These are phyloP conservation scores for Proteles cristata DNA, from an alignment of 2,113 vertebrate genomes.

Conservation along the genomic window DNA sequence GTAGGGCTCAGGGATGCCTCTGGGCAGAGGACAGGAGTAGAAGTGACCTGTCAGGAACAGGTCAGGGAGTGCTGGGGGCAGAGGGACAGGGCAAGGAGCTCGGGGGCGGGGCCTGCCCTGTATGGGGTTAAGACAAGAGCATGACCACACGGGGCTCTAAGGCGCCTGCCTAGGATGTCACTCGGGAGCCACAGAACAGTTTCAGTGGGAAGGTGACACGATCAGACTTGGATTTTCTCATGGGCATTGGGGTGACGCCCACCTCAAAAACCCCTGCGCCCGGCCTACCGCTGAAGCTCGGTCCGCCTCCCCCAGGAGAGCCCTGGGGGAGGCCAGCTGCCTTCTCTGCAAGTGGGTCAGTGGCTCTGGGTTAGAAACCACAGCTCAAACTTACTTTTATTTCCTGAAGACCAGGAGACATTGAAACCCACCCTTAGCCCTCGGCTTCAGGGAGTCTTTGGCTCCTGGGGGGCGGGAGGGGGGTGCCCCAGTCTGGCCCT, in stretches of 20 bases:
- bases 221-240: neutral
- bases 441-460: neutral
- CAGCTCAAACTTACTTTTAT: neutral
- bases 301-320: fast-evolving
- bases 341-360: neutral
- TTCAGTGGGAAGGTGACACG: neutral
- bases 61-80: neutral
- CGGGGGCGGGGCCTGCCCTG: neutral
- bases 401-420: neutral
- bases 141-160: fast-evolving
- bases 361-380: neutral
- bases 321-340: neutral
- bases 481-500: neutral
- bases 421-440: neutral
- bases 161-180: neutral
- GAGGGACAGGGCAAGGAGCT: neutral
- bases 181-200: neutral
- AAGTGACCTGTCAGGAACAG: neutral
- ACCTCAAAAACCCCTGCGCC: neutral
- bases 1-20: neutral
- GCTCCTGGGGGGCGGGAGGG: neutral
- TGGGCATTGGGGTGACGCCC: neutral
- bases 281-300: neutral
- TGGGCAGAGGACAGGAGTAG: neutral
- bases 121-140: too few species aligned